Evolutionary conservation across 2,797 vertebrate genomes (phyloP).

Genomic region (Rhynchonycteris naso): DNA sequence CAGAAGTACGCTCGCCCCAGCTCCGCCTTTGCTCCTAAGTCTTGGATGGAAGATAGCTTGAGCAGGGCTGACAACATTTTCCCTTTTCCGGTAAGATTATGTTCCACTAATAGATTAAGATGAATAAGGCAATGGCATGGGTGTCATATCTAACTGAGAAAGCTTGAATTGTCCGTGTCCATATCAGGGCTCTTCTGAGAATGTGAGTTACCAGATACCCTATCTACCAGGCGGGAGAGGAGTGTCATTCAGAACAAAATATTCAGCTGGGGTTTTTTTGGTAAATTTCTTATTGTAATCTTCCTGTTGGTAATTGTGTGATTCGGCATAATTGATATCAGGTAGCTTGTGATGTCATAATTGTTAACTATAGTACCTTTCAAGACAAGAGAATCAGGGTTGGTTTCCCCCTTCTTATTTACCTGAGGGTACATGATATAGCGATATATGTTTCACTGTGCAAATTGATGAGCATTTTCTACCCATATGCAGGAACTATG

Average conservation of each 20-base stretch:
- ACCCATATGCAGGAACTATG: not conserved
- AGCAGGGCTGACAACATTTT: slow-evolving; percentile 96
- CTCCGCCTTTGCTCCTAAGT: slow-evolving; percentile 96
- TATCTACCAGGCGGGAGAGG: not conserved
- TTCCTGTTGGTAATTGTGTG: slow-evolving; percentile 18
- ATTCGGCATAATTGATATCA: slow-evolving; percentile 48
- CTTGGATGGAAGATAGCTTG: slow-evolving; percentile 98
- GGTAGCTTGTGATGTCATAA: slow-evolving; percentile 36
- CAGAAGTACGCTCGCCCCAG: slow-evolving; percentile 98
- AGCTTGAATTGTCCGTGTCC: not conserved
- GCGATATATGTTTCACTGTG: slow-evolving; percentile 16
- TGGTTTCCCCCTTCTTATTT: slow-evolving; percentile 39
- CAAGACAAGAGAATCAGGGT: slow-evolving; percentile 18
- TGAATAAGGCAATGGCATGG: slow-evolving; percentile 57
- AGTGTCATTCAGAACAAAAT: slow-evolving; percentile 40
- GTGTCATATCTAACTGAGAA: slow-evolving; percentile 12
- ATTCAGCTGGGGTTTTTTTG: slow-evolving; percentile 37
- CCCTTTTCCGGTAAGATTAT: slow-evolving; percentile 95
- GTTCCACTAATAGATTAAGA: slow-evolving; percentile 55
- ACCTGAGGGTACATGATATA: slow-evolving; percentile 6
- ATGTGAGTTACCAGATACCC: not conserved
- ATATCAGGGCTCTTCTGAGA: slow-evolving; percentile 14
- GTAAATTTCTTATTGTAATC: slow-evolving; percentile 32
- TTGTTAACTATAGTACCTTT: slow-evolving; percentile 40
- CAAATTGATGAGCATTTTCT: slow-evolving; percentile 56